Evolutionary conservation across 2,113 vertebrate genomes (phyloP), one percentile per base, ranked within the genome.

Genomic region (Morone chrysops): DNA sequence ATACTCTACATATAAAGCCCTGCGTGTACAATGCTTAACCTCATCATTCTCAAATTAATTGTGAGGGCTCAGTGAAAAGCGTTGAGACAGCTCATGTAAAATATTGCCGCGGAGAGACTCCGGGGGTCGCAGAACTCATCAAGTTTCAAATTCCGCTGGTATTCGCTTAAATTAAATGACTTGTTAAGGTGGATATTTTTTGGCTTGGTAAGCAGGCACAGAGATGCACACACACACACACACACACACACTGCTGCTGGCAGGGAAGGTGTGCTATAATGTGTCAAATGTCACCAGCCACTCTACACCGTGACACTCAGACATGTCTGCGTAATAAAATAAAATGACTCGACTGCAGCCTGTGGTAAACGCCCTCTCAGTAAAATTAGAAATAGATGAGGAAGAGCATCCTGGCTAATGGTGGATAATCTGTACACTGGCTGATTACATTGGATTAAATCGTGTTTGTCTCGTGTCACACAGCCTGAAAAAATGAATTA

Each of bases 141-240:
- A 76, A 84, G 85, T 86, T 85, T 88, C 69, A 78, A 78, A 89
- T 77, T 87, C 85, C 85, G 25, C 70, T 38, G 81, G 78, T 57
- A 69, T 78, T 13, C 67, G 54, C 84, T 90, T 74, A 80, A 86
- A 90, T 87, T 76, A 90, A 90, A 87, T 80, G 75, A 83, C 86
- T 78, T 90, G 84, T 88, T 86, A 85, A 73, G 70, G 70, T 60
- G 79, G 79, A 86, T 79, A 66, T 84, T 78, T 72, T 82, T 75
- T 4, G 31, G 31, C 31, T 2, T 31, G 31, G 31, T 62, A 77
- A 25, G 57, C 72, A 86, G 56, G n/a, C 65, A 50, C 53, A 25
- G 61, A 50, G 72, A 60, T 17, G n/a, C 57, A 41, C 65, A 74
- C 31, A 31, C 61, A 63, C 41, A 20, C 17, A 4, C 4, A 13